Conservation (phyloP, 2,797 vertebrate genomes). For the Coregonus suidteri region DNA sequence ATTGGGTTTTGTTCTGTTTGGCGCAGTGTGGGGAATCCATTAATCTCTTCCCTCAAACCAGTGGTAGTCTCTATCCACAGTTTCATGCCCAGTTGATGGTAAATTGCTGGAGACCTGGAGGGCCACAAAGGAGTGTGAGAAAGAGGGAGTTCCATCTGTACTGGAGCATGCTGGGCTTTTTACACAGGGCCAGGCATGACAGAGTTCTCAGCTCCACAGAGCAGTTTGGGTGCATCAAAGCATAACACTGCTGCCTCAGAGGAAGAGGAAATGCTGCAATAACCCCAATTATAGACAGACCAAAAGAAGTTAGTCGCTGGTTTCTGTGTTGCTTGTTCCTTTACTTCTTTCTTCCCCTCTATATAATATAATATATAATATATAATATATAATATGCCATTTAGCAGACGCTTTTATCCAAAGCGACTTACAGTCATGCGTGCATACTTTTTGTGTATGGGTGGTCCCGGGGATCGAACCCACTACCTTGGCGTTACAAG, state of each 20-base stretch:
- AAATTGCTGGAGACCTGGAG: slow-evolving; percentile 56
- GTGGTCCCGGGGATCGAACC: too few relatives aligned
- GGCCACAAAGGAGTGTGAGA: slow-evolving; percentile 58
- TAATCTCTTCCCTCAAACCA: slow-evolving; percentile 51
- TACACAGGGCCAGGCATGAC: slow-evolving; percentile 25
- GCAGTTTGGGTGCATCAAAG: slow-evolving; percentile 16
- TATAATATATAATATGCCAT: too few relatives aligned
- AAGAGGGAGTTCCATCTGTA: slow-evolving; percentile 41
- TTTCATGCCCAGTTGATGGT: slow-evolving; percentile 53
- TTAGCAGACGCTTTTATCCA: too few relatives aligned
- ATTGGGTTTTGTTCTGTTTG: slow-evolving; percentile 62
- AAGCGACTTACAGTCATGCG: too few relatives aligned
- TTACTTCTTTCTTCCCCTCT: background rate
- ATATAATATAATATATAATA: too few relatives aligned
- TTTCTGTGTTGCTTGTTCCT: slow-evolving; percentile 6
- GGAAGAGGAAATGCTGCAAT: slow-evolving; percentile 37
- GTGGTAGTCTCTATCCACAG: slow-evolving; percentile 39
- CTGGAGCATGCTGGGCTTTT: slow-evolving; percentile 38
- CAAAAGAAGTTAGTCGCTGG: slow-evolving; percentile 15
- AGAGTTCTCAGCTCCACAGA: slow-evolving; percentile 18
- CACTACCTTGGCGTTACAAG: too few relatives aligned
- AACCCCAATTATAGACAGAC: slow-evolving; percentile 28
- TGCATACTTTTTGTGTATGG: too few relatives aligned
- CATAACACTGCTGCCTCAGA: slow-evolving; percentile 28
- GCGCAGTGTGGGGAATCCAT: slow-evolving; percentile 55